Base-by-base conservation (phyloP, 2,797 vertebrate genomes). In the Odontamblyopus lacepedii region DNA sequence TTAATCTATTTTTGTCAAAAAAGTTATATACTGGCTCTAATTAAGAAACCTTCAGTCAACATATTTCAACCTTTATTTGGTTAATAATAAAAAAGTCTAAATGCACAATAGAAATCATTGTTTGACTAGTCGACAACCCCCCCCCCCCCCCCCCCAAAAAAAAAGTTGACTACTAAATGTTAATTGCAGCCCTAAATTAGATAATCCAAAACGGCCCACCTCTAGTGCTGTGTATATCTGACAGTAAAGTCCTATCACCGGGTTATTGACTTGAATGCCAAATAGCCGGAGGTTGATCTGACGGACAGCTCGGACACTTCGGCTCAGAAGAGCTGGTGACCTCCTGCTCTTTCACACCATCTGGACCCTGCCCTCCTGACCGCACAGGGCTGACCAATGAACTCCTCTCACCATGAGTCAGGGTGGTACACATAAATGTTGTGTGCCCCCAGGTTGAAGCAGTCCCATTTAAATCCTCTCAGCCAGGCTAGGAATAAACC, bases 341-440 rank as follows among this genome's bases (percentile, higher is more conserved):
- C 81, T 53, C 62, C 41, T 18, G 19, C 71, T 76, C 74, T 32
- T 7, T 56, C 69, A 27, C 67, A 27, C 81, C 88, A 82, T 82
- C 87, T 80, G 85, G 75, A 72, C 53, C 79, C 82, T 71, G 75
- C 86, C 83, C 83, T 69, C 1, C 2, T 76, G 81, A 78, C 81
- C 72, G 77, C 75, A 66, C 70, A 35, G 38, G 44, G n/a, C 65
- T 82, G 78, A 85, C 83, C 76, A 27, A 1, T 67, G 62, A n/a
- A 66, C 71, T 35, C 3, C 0, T 27, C 51, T 66, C 19, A n/a
- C 30, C 8, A 13, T 12, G 48, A 35, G 53, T 23, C 53, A 16
- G 61, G 51, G 62, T 78, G 78, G 70, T 56, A 72, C 78, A 69
- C 64, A 62, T 69, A 13, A 70, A 71, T 5, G 60, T 50, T 68